Evolutionary conservation across 2,797 vertebrate species (phyloP), one percentile per base, ranked within the genome.

Genomic region (Gobionotothen gibberifrons): DNA sequence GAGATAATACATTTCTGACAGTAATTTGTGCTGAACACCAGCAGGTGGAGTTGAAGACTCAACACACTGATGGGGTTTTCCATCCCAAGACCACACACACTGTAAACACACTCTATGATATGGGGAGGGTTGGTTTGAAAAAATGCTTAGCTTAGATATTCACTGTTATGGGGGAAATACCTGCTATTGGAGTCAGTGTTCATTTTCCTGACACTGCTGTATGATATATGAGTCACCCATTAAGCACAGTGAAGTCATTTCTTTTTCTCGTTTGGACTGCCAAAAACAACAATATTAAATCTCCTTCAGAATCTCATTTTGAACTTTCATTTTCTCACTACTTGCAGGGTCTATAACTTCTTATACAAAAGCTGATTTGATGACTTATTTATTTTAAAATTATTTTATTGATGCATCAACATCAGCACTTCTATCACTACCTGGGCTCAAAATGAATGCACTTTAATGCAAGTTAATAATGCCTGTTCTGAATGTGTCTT

Each of bases 31-130:
- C 0, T 0, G 12, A 15, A 15, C 15, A 52, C 63, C 90, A 91
- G 81, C 72, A 92, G 90, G 81, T 90, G 92, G 89, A 26, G 49
- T 3, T 75, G 29, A 81, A 86, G 76, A 67, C 75, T 83, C 17
- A 66, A 72, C 69, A 9, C 76, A 19, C 43, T 4, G 10, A 21
- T 9, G 14, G 29, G 29, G 43, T 59, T 79, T 82, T 69, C 63
- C 49, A 44, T 39, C 46, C 16, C 61, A 3, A 68, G 87, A 90
- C 89, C 91, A 91, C 89, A 91, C 90, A 89, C 90, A 84, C 72
- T 56, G 64, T 62, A 53, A 71, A 67, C 75, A 49, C 43, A 54
- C 60, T 75, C 57, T 60, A 21, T 67, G 36, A 55, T 46, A 61
- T 51, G 21, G 42, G 17, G 60, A 39, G 75, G 78, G 76, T 57